Evolutionary conservation across 2,113 vertebrate genomes (phyloP).

Genomic region (Serilophus lunatus): DNA sequence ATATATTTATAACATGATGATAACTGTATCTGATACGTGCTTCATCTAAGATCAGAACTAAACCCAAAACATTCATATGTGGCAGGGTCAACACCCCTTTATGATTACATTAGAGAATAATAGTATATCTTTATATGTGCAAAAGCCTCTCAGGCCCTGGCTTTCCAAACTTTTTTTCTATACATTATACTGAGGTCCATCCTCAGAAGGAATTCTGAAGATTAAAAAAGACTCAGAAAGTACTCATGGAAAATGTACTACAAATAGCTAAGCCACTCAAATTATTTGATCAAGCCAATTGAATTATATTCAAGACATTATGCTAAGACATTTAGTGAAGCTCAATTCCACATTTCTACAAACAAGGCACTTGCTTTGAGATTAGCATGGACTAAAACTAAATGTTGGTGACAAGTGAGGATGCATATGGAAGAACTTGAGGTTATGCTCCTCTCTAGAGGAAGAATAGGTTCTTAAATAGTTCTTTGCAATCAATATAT

Average conservation of each 20-base stretch:
- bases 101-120: neutral
- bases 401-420: neutral
- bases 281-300: neutral
- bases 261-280: neutral
- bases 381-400: neutral
- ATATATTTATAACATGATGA: slow-evolving; percentile 9
- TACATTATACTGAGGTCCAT: neutral
- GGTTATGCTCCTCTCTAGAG: neutral
- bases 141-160: neutral
- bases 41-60: neutral
- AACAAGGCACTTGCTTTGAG: neutral
- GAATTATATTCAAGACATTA: neutral
- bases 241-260: neutral
- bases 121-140: neutral
- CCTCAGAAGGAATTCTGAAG: neutral
- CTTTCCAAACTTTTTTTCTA: neutral
- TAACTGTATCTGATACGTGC: neutral
- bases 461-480: neutral
- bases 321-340: neutral
- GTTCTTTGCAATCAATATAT: neutral
- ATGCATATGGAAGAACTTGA: neutral
- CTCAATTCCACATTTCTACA: neutral
- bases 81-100: neutral
- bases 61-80: neutral
- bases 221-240: neutral